Percentiles rank a stretch among this genome's conserved stretches.
Evolutionary conservation across 1,140 invertebrate genomes (phyloP).

Genomic region (Penaeus indicus): DNA sequence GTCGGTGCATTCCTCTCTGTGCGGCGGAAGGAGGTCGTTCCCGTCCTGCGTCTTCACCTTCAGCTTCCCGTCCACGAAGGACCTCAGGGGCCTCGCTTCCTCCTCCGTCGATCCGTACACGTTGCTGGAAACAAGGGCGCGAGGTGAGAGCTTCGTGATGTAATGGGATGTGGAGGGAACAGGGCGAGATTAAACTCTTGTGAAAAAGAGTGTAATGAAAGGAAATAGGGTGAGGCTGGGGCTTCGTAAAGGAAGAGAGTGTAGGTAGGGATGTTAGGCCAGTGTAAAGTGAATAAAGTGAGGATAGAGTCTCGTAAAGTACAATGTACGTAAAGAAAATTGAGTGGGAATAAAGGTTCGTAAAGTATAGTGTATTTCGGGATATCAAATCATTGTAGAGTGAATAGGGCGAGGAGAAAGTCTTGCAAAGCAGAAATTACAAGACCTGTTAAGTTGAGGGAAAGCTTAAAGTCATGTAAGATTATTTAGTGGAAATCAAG

Average conservation of each 20-base stretch:
- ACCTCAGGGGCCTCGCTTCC: constrained; percentile 72
- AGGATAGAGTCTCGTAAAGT: not conserved
- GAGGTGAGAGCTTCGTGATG: too few relatives aligned
- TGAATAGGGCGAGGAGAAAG: too few relatives aligned
- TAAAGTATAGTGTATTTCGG: too few relatives aligned
- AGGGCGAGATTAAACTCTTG: too few relatives aligned
- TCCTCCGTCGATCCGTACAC: constrained; percentile 71
- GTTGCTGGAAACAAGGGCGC: constrained; percentile 32
- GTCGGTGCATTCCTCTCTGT: constrained; percentile 39
- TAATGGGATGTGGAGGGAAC: not conserved
- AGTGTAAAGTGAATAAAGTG: not conserved
- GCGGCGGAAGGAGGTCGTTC: constrained; percentile 69
- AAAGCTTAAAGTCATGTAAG: too few relatives aligned
- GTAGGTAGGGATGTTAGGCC: not conserved
- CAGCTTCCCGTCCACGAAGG: constrained; percentile 72
- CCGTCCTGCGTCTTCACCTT: constrained; percentile 67
- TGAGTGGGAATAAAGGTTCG: not conserved
- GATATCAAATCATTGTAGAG: too few relatives aligned
- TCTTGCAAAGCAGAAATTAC: too few relatives aligned
- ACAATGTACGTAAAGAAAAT: not conserved
- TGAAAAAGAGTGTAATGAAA: too few relatives aligned
- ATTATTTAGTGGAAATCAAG: too few relatives aligned
- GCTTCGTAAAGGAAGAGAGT: not conserved
- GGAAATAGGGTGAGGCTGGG: not conserved
- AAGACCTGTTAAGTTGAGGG: too few relatives aligned